phyloP scores from a whole-genome alignment of 30 jellyfish, hydroid and myxozoan species.

The Hydractinia echinata region DNA sequence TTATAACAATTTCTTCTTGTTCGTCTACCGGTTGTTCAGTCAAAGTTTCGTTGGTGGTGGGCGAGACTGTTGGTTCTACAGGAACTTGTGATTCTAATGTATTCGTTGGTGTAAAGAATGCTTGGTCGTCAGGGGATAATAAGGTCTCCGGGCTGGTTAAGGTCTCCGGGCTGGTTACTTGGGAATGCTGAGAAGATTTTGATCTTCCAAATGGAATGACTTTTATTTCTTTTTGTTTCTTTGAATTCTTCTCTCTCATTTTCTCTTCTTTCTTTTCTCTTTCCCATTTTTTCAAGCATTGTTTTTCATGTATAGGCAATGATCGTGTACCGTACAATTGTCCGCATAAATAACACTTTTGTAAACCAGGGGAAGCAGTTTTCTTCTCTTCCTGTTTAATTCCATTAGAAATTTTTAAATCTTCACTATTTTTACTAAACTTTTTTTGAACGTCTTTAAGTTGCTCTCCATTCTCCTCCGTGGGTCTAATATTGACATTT shows the following conservation, averaged over 20 bases:
- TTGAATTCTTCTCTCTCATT: background rate
- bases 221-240: conserved; percentile 20
- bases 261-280: background rate
- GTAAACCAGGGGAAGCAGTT: conserved; percentile 19
- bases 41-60: background rate
- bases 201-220: conserved; percentile 34
- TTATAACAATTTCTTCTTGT: background rate
- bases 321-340: conserved; percentile 42
- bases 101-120: background rate
- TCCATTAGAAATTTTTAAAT: background rate
- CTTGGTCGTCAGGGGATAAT: background rate
- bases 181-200: background rate
- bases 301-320: conserved; percentile 40
- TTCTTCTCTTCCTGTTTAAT: background rate
- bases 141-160: background rate
- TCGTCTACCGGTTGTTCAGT: background rate
- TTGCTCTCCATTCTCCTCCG: background rate
- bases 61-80: too few relatives aligned
- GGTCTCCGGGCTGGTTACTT: background rate
- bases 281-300: conserved; percentile 35
- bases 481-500: background rate
- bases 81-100: background rate
- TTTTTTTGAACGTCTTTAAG: background rate
- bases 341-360: conserved; percentile 27
- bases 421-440: background rate